Evolutionary conservation across 2,888 invertebrate species (phyloP).

Genomic region (Agrilus biguttatus): DNA sequence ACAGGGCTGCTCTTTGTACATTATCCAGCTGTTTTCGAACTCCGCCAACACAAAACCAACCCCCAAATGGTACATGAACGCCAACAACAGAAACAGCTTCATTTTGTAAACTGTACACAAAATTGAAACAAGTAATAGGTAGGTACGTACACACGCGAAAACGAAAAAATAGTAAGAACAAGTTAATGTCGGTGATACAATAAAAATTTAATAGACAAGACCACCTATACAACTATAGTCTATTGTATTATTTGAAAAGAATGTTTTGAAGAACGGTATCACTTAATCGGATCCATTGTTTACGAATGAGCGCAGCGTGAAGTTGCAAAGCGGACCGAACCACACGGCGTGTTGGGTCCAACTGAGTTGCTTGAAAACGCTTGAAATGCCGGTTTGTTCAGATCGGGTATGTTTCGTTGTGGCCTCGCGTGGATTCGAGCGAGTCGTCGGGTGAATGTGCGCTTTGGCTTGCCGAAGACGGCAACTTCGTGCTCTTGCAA

Average conservation of each 20-base stretch:
- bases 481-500: too few relatives aligned
- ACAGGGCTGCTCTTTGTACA: constrained; percentile 51
- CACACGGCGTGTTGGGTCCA: constrained; percentile 1
- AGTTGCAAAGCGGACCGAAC: background rate
- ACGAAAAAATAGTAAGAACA: background rate
- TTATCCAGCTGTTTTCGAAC: constrained; percentile 48
- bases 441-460: too few relatives aligned
- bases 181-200: background rate
- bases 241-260: too few relatives aligned
- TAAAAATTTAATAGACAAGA: too few relatives aligned
- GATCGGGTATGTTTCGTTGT: too few relatives aligned
- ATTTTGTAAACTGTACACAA: background rate
- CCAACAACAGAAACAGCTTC: constrained; percentile 4
- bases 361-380: constrained; percentile 7
- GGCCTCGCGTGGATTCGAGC: too few relatives aligned
- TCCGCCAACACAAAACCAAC: constrained; percentile 27
- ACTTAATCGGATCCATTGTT: background rate
- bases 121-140: background rate
- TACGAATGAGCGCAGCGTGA: constrained; percentile 1
- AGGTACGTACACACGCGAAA: background rate
- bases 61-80: constrained; percentile 3
- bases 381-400: background rate
- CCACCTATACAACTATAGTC: too few relatives aligned
- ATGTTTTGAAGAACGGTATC: too few relatives aligned
- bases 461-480: too few relatives aligned